Base-by-base conservation (phyloP, 53 echinoderm and acorn worm genomes). In the Arbacia lixula region DNA sequence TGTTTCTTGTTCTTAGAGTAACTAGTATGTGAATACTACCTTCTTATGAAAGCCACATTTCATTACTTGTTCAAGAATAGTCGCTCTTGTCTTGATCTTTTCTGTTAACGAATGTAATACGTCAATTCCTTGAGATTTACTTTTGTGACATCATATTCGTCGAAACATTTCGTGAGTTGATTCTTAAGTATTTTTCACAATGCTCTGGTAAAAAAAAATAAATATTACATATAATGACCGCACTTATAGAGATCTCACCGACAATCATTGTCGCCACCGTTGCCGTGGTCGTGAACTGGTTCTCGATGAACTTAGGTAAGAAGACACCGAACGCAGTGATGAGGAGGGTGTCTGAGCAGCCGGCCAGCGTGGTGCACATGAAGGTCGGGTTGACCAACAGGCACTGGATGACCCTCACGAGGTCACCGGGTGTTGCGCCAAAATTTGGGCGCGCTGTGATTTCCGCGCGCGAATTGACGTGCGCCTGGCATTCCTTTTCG, bases 401-500 rank as follows among this genome's bases (percentile, higher is more conserved):
- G 53, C 73, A 86, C 64, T 67, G 72, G 55, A 92, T 57, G 4
- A 89, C 89, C 36, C 36, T 39, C 9, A 85, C 84, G 31, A 92
- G 60, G 33, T 92, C 89, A 43, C 75, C 32, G 3, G 84, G 76
- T 42, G 41, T 72, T 28, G 82, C 49, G 22, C 93, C 89, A 60
- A 92, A 92, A n/a, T 76, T 71, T 30, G 86, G 77, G 12, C 54
- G 54, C 4, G 82, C 71, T 6, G 84, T 66, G 11, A 81, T 57
- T 24, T 89, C 83, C 36, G 85, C 66, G 30, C 76, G 51, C 12
- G 86, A 62, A 14, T 86, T 62, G 6, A 46, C 66, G 57, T 92
- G 92, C 3, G 92, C 86, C 64, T 92, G 68, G 35, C 89, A 92
- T 19, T 86, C 71, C 77, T 89, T 92, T 33, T 89, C 89, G 9